phyloP scores from a whole-genome alignment of 2,797 vertebrate species.

The Notolepis coatsorum region DNA sequence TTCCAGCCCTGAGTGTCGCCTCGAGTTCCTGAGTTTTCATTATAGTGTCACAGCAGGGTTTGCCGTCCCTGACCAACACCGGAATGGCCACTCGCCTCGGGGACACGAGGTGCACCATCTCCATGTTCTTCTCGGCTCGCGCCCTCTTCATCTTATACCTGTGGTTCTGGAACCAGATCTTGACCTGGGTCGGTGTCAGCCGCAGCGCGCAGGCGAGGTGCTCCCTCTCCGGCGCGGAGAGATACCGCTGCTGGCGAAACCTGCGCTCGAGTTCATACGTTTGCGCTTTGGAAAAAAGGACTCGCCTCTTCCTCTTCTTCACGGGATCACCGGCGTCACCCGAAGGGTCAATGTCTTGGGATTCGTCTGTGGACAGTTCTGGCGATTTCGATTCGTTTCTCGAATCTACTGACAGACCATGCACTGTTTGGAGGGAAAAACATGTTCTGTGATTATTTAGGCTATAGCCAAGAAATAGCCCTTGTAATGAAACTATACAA shows the following conservation, averaged over 20 bases:
- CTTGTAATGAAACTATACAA: too few species aligned
- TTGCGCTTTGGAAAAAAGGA: slow-evolving; percentile 88
- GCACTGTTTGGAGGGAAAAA: slow-evolving; percentile 73
- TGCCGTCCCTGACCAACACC: slow-evolving; percentile 88
- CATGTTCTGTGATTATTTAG: too few species aligned
- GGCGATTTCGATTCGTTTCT: slow-evolving; percentile 80
- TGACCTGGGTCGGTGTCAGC: slow-evolving; percentile 86
- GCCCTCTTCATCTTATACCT: slow-evolving; percentile 86
- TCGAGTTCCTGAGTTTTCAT: slow-evolving; percentile 87
- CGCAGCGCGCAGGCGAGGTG: slow-evolving; percentile 85
- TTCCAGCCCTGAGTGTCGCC: slow-evolving; percentile 83
- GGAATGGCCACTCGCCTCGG: slow-evolving; percentile 87
- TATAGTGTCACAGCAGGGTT: slow-evolving; percentile 79
- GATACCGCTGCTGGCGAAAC: slow-evolving; percentile 85
- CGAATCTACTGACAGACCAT: slow-evolving; percentile 77
- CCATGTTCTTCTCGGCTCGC: slow-evolving; percentile 87
- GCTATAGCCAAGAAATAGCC: too few species aligned
- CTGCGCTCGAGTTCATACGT: slow-evolving; percentile 86
- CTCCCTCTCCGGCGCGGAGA: slow-evolving; percentile 86
- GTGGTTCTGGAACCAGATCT: slow-evolving; percentile 89
- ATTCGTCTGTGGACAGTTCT: slow-evolving; percentile 85
- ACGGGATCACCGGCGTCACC: slow-evolving; percentile 76
- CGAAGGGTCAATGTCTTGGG: slow-evolving; percentile 83
- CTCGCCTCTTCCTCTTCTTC: slow-evolving; percentile 86
- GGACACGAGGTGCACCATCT: slow-evolving; percentile 85